Evolutionary conservation across 2,113 vertebrate genomes (phyloP).

Genomic region (Poecile atricapillus): DNA sequence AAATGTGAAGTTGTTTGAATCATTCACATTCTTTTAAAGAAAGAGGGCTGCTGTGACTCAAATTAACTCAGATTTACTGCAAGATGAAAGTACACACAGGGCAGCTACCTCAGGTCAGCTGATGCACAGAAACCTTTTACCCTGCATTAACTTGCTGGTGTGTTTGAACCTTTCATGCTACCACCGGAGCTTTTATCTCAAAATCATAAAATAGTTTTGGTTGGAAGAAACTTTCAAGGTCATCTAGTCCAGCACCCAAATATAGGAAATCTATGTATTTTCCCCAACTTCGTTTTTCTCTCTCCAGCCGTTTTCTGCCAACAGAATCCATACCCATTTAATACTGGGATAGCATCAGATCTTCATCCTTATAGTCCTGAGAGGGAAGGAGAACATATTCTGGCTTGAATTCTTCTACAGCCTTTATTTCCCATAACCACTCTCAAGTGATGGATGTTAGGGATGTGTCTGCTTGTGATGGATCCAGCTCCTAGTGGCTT

Average conservation of each 20-base stretch:
- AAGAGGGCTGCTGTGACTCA: neutral
- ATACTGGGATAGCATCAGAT: neutral
- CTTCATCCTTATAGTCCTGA: neutral
- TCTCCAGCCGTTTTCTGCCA: neutral
- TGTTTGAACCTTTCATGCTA: neutral
- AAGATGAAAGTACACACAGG: neutral
- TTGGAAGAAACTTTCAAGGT: neutral
- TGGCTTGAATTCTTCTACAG: neutral
- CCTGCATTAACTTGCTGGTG: neutral
- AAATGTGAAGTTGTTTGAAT: slow-evolving; percentile 48
- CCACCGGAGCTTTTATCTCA: neutral
- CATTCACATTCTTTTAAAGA: slow-evolving; percentile 34
- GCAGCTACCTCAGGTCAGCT: neutral
- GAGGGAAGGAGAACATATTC: neutral
- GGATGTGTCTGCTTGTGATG: neutral
- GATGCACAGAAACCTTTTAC: neutral
- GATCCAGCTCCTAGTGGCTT: neutral
- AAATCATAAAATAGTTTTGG: neutral
- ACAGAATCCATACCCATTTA: neutral
- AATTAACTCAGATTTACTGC: slow-evolving; percentile 44
- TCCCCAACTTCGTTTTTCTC: neutral
- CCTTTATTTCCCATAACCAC: neutral
- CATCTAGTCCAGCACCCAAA: neutral
- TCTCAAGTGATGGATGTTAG: neutral
- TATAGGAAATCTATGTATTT: neutral